Percentiles rank a stretch among this genome's conserved stretches.
Evolutionary conservation across 2,888 invertebrate genomes (phyloP).

Genomic region (Patella ulyssiponensis): DNA sequence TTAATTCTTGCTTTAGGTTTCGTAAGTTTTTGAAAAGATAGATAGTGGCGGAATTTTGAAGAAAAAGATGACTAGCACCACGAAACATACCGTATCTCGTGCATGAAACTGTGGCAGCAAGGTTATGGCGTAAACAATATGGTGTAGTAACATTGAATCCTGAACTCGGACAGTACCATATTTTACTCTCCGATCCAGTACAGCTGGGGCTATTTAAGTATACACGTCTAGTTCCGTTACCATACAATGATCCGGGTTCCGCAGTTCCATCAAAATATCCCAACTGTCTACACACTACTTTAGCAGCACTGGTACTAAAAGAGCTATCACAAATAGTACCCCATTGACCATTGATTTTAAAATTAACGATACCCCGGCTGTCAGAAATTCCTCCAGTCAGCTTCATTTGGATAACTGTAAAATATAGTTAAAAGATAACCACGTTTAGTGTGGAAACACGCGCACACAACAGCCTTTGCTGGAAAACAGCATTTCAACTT

Average conservation of each 20-base stretch:
- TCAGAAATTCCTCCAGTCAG: no score
- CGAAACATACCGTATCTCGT: constrained; percentile 46
- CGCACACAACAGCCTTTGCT: no score
- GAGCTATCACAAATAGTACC: constrained; percentile 53
- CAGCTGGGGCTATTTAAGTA: constrained; percentile 52
- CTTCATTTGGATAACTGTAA: no score
- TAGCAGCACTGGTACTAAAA: constrained; percentile 48
- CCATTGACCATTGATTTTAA: constrained; percentile 50
- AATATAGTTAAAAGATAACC: no score
- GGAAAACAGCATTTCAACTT: no score
- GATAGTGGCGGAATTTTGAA: no score
- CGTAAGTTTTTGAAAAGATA: no score
- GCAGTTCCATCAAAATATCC: constrained; percentile 52
- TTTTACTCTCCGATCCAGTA: constrained; percentile 50
- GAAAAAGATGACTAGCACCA: no score
- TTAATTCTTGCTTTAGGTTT: no score
- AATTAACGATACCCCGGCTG: constrained; percentile 46
- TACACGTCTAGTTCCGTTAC: constrained; percentile 45
- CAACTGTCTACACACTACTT: constrained; percentile 52
- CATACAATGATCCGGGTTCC: constrained; percentile 44
- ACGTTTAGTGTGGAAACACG: no score
- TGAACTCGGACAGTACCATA: constrained; percentile 52
- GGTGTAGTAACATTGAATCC: constrained; percentile 48
- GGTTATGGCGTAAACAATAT: constrained; percentile 45
- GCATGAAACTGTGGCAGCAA: constrained; percentile 55